A percentile compares a stretch with the other conserved stretches of the same genome.
Conservation (phyloP, 1,140 invertebrate species). For the Drosophila lowei region DNA sequence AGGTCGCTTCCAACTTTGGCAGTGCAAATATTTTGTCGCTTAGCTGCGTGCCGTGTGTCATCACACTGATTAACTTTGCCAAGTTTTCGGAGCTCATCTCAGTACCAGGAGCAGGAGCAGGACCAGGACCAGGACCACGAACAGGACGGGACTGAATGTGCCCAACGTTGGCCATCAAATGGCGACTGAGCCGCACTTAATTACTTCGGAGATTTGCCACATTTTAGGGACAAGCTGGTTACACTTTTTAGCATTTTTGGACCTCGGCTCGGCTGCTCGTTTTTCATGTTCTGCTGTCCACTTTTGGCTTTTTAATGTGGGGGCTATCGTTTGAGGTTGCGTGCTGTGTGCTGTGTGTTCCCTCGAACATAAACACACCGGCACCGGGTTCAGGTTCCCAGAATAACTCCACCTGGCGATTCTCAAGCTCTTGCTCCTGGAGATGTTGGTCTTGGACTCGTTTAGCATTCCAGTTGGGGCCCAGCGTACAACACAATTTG, state of each 20-base stretch:
- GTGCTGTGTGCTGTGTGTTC: not conserved
- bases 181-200: constrained; percentile 58
- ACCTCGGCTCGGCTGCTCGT: not conserved
- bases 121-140: constrained; percentile 1
- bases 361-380: constrained; percentile 19
- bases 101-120: constrained; percentile 13
- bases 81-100: constrained; percentile 61
- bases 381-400: not conserved
- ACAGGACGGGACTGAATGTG: not conserved
- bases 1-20: constrained; percentile 53
- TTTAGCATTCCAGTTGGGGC: constrained; percentile 58
- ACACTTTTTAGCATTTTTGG: constrained; percentile 1
- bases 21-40: constrained; percentile 77
- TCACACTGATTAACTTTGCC: constrained; percentile 75
- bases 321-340: constrained; percentile 45
- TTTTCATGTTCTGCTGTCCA: not conserved
- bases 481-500: constrained; percentile 37
- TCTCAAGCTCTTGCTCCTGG: constrained; percentile 11
- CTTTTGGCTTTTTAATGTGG: constrained; percentile 46
- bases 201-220: constrained; percentile 65
- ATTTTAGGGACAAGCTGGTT: constrained; percentile 22
- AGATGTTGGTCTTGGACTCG: constrained; percentile 28
- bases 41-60: constrained; percentile 77
- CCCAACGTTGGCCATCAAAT: constrained; percentile 28
- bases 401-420: constrained; percentile 47